These are phyloP conservation scores for Morus bassanus DNA, from an alignment of 2,797 vertebrate genomes.

Conservation along the genomic window DNA sequence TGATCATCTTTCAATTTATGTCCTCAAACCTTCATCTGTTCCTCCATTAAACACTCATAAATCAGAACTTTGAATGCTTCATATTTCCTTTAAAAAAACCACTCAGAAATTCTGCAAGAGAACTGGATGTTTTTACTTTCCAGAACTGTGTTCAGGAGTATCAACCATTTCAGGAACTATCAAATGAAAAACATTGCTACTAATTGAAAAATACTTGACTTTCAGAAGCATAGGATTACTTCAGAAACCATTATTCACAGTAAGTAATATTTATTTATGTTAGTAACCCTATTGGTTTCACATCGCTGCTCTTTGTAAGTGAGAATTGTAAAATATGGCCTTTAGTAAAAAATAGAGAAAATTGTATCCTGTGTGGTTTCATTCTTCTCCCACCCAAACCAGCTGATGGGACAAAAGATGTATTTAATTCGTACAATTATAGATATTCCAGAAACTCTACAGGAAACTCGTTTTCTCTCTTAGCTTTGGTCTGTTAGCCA, in stretches of 20 bases:
- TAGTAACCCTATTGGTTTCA: neutral
- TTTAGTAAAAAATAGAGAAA: neutral
- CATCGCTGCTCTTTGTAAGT: neutral
- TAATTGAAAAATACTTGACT: slow-evolving; percentile 3
- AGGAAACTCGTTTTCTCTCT: neutral
- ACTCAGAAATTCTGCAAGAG: neutral
- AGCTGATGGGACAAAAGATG: neutral
- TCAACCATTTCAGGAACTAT: neutral
- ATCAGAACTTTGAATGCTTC: neutral
- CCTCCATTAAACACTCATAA: neutral
- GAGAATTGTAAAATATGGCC: neutral
- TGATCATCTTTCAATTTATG: neutral
- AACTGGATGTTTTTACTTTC: neutral
- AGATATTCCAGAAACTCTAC: neutral
- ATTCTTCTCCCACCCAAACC: neutral
- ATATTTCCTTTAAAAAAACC: neutral
- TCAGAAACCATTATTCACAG: slow-evolving; percentile 10
- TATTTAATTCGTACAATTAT: neutral
- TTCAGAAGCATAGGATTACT: slow-evolving; percentile 1
- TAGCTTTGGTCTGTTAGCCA: neutral
- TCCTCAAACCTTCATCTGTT: neutral
- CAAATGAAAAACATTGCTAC: neutral
- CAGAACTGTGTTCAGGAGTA: neutral
- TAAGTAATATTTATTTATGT: neutral
- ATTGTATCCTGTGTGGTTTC: slow-evolving; percentile 25